Percentiles rank a stretch among this genome's conserved stretches.
Evolutionary conservation across 2,113 vertebrate genomes (phyloP).

Genomic region (Chaenogobius annularis): DNA sequence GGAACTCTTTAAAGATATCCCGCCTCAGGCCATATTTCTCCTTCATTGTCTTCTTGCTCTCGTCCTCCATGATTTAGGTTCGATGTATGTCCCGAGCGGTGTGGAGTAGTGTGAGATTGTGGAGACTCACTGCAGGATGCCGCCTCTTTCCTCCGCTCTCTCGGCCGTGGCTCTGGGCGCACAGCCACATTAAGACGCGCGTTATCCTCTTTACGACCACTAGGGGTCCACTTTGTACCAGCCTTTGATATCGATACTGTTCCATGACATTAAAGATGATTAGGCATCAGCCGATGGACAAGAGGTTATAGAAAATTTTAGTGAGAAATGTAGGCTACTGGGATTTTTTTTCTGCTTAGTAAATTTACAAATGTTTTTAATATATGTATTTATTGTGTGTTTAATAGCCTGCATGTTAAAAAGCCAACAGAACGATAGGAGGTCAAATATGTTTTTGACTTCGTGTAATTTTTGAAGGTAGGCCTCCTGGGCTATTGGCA

Average conservation of each 20-base stretch:
- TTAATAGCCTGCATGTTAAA: not conserved
- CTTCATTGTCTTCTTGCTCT: slow-evolving; percentile 76
- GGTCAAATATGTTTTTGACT: not conserved
- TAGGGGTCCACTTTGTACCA: slow-evolving; percentile 48
- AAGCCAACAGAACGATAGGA: not conserved
- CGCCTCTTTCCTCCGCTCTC: slow-evolving; percentile 61
- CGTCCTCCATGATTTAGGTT: slow-evolving; percentile 73
- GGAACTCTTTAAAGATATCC: slow-evolving; percentile 84
- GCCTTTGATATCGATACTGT: not conserved
- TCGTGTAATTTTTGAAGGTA: not conserved
- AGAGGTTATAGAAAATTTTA: too few relatives aligned
- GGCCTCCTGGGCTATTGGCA: too few relatives aligned
- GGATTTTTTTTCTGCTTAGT: not conserved
- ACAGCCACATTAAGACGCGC: slow-evolving; percentile 35
- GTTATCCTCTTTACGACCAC: slow-evolving; percentile 44
- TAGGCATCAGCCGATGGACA: not conserved
- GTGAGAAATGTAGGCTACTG: not conserved
- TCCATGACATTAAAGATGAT: not conserved
- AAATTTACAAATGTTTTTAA: not conserved
- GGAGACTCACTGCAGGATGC: slow-evolving; percentile 43
- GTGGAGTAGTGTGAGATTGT: slow-evolving; percentile 24
- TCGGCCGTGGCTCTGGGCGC: slow-evolving; percentile 22
- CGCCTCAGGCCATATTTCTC: slow-evolving; percentile 83
- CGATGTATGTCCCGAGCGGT: slow-evolving; percentile 56
- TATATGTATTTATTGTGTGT: not conserved